Conservation (phyloP, 2,888 invertebrate species). For the Macropis europaea region DNA sequence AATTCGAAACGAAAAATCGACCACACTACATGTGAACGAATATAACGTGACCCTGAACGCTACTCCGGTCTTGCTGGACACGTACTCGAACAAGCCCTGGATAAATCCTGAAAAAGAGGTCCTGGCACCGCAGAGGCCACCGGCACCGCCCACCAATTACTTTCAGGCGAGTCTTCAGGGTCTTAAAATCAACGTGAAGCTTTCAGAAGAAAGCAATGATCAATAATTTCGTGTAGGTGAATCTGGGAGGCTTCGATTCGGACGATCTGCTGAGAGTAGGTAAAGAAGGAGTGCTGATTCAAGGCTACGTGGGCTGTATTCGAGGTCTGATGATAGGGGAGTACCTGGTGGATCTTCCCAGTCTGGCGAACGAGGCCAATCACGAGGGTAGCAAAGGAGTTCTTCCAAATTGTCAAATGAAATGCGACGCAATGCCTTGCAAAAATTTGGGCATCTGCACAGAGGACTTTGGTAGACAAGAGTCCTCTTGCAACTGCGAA, state of each 20-base stretch:
- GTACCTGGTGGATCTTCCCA: slow-evolving; percentile 88
- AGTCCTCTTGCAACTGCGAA: slow-evolving; percentile 93
- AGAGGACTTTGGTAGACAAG: slow-evolving; percentile 92
- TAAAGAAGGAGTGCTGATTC: slow-evolving; percentile 81
- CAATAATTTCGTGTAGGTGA: slow-evolving; percentile 83
- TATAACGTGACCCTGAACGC: slow-evolving; percentile 86
- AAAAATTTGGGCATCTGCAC: slow-evolving; percentile 93
- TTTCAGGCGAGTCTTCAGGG: slow-evolving; percentile 84
- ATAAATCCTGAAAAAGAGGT: slow-evolving; percentile 91
- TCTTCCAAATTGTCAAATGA: slow-evolving; percentile 91
- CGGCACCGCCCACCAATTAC: slow-evolving; percentile 93
- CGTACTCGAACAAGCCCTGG: slow-evolving; percentile 94
- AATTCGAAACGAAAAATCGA: slow-evolving; percentile 86
- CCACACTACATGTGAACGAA: slow-evolving; percentile 91
- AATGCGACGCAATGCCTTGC: slow-evolving; percentile 93
- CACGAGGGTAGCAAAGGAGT: slow-evolving; percentile 88
- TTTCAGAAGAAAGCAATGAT: slow-evolving; percentile 17
- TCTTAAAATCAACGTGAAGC: background rate
- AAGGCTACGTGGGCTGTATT: slow-evolving; percentile 92
- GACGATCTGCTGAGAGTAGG: slow-evolving; percentile 85
- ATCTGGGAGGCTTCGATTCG: slow-evolving; percentile 91
- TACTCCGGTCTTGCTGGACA: slow-evolving; percentile 86
- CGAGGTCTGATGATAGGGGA: slow-evolving; percentile 92
- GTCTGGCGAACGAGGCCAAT: slow-evolving; percentile 85
- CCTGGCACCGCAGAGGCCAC: slow-evolving; percentile 92